Evolutionary conservation across 2,888 invertebrate species (phyloP), one percentile per base, ranked within the genome.

Genomic region (Papilio protenor): DNA sequence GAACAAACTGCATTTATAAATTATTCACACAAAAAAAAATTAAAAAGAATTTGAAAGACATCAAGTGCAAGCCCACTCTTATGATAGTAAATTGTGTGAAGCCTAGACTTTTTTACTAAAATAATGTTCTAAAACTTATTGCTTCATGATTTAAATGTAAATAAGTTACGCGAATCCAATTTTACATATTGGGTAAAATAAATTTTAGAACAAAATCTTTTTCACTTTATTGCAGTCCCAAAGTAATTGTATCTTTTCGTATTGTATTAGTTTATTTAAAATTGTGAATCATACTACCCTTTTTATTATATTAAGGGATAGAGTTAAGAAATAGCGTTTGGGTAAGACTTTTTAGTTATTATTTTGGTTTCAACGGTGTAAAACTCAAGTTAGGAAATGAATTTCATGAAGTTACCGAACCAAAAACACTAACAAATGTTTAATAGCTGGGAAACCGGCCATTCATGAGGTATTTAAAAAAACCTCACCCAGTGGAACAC

Each of bases 161-260:
- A 23, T 61, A 27, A 21, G 59, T 11, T 23, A 27, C 61, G 61
- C 12, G 61, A 61, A 61, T 61, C 61, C 61, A 61, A 61, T 61
- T 27, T 27, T 27, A 61, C 27, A 61, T 23, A 61, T 55, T 55
- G 55, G 14, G 23, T 61, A 61, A 12, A 61, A 61, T 61, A 61
- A 23, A 61, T 61, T 27, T 61, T 14, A 61, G 14, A 61, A 61
- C 1, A 61, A 14, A 61, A 61, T 61, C 4, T 5, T 61, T 61
- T 23, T 27, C 61, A 61, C 27, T 61, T 61, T 61, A 23, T 23
- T 61, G 61, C 61, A 61, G n/a, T n/a, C 23, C 27, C 27, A 12
- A 59, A 59, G 27, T 23, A 21, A 59, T 21, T 23, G 59, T 23
- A 21, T 23, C 21, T 12, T 59, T 59, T 59, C 12, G 12, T 27